Evolutionary conservation across 1,140 invertebrate species (phyloP).

Genomic region (Sarcophaga bullata): DNA sequence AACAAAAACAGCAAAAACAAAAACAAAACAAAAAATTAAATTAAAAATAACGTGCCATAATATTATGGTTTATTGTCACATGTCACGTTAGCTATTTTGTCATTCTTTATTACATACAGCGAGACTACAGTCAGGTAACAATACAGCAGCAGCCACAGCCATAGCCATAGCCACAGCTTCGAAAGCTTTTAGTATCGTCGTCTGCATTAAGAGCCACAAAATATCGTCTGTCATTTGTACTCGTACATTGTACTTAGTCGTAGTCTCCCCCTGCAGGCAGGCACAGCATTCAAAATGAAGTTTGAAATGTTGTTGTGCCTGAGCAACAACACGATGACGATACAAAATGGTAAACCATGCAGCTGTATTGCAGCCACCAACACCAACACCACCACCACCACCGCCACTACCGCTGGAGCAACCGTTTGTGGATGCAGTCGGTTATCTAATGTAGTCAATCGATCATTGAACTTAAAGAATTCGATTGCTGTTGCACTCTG

Average conservation of each 20-base stretch:
- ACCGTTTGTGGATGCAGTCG: background rate
- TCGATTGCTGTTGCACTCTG: background rate
- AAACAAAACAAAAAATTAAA: background rate
- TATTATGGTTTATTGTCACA: slow-evolving; percentile 13
- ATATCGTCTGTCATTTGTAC: no score
- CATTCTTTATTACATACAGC: background rate
- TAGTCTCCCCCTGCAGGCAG: no score
- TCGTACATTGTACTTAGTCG: no score
- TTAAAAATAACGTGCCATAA: slow-evolving; percentile 5
- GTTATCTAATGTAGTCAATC: slow-evolving; percentile 8
- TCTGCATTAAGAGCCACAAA: no score
- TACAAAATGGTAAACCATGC: no score
- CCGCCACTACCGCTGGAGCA: background rate
- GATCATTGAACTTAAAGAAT: slow-evolving; percentile 26
- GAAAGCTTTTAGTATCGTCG: no score
- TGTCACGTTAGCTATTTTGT: slow-evolving; percentile 24
- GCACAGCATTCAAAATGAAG: no score
- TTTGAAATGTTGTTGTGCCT: no score
- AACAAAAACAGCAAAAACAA: background rate
- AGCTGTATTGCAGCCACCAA: background rate
- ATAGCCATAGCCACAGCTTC: background rate
- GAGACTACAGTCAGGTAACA: background rate
- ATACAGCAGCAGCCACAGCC: background rate
- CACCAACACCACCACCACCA: background rate
- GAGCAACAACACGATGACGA: no score